These are phyloP conservation scores for Heliconius sara DNA, from an alignment of 2,888 invertebrate genomes.

Conservation along the genomic window DNA sequence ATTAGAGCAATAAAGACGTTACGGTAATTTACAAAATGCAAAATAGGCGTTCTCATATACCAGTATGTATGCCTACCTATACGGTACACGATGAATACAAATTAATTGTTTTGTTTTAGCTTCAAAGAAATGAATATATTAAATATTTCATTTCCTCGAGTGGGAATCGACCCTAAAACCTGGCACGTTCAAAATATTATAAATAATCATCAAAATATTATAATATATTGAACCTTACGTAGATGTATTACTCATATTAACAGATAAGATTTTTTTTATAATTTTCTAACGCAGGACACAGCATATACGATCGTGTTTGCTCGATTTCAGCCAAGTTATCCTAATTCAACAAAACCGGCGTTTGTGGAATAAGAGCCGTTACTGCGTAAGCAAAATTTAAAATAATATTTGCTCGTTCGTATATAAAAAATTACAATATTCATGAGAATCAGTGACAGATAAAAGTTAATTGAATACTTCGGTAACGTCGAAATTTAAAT, in stretches of 20 bases:
- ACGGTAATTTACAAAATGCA: slow-evolving; percentile 5
- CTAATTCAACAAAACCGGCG: slow-evolving; percentile 25
- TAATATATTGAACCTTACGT: too few species aligned
- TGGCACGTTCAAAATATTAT: too few species aligned
- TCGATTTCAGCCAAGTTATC: slow-evolving; percentile 21
- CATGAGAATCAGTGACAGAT: neutral
- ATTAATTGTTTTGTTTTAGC: too few species aligned
- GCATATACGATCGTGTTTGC: slow-evolving; percentile 17
- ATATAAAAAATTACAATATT: slow-evolving; percentile 20
- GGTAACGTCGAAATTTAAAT: neutral
- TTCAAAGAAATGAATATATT: too few species aligned
- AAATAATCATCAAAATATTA: too few species aligned
- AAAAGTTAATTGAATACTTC: neutral
- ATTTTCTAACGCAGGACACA: neutral
- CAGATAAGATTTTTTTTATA: neutral
- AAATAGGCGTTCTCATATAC: slow-evolving; percentile 5
- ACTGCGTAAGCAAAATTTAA: slow-evolving; percentile 15
- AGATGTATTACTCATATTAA: too few species aligned
- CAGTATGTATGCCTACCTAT: too few species aligned
- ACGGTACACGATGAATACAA: too few species aligned
- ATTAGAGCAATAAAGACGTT: slow-evolving; percentile 5
- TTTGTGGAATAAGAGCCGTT: slow-evolving; percentile 7
- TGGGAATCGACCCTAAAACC: too few species aligned
- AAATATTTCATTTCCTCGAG: too few species aligned
- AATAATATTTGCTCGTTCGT: neutral